phyloP scores from a whole-genome alignment of 2,888 invertebrate species.

The Callyntrura sp. region DNA sequence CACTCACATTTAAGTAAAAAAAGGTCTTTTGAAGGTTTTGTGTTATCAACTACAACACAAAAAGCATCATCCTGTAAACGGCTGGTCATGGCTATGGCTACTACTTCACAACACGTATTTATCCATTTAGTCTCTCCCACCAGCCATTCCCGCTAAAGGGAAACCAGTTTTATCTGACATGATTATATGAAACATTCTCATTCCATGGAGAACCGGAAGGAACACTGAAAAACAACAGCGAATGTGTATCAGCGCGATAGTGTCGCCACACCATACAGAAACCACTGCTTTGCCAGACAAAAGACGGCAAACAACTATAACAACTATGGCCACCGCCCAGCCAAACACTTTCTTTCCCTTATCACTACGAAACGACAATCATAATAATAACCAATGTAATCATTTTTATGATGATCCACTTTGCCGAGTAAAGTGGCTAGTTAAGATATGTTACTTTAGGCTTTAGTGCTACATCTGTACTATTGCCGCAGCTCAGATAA shows the following conservation, averaged over 20 bases:
- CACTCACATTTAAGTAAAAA: not conserved
- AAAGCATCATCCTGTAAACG: slow-evolving; percentile 21
- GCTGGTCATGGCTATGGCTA: not conserved
- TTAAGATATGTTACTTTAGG: not conserved
- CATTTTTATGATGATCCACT: slow-evolving; percentile 73
- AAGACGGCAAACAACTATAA: not conserved
- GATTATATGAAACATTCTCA: slow-evolving; percentile 2
- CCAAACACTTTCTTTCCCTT: slow-evolving; percentile 1
- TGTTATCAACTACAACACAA: slow-evolving; percentile 1
- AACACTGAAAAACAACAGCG: not conserved
- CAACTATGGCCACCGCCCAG: slow-evolving; percentile 31
- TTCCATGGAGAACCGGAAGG: slow-evolving; percentile 1
- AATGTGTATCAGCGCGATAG: not conserved
- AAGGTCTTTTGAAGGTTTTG: slow-evolving; percentile 14
- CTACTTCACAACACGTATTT: not conserved
- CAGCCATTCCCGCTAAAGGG: not conserved
- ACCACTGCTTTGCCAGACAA: not conserved
- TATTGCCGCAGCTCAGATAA: not conserved
- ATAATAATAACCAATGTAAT: slow-evolving; percentile 67
- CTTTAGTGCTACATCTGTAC: not conserved
- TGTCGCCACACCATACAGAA: slow-evolving; percentile 1
- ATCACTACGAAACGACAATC: slow-evolving; percentile 52
- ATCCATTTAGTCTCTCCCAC: not conserved
- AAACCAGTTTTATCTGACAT: not conserved
- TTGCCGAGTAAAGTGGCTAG: slow-evolving; percentile 40